Percentiles rank a stretch among this genome's conserved stretches.
phyloP scores from a whole-genome alignment of 2,888 invertebrate genomes.

The Dolichomitus sp. region DNA sequence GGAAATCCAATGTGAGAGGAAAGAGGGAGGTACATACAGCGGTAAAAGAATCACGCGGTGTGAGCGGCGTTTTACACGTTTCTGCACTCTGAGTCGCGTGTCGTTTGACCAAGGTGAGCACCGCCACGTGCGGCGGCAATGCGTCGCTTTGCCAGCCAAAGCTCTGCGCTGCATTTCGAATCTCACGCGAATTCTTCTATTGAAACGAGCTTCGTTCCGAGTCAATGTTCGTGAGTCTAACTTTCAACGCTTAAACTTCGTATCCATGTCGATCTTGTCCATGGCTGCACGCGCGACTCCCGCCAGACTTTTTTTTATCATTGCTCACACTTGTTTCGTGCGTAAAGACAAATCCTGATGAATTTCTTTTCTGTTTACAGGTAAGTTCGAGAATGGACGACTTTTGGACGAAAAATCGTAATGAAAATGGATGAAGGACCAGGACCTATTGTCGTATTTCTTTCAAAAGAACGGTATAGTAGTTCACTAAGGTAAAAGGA shows the following conservation, averaged over 20 bases:
- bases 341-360: slow-evolving; percentile 17
- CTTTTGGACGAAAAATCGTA: background rate
- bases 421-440: background rate
- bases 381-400: slow-evolving; percentile 52
- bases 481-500: background rate
- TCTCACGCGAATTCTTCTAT: slow-evolving; percentile 26
- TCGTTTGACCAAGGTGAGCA: slow-evolving; percentile 59
- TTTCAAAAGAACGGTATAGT: background rate
- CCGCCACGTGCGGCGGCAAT: slow-evolving; percentile 50
- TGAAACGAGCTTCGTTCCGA: background rate
- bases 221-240: slow-evolving; percentile 7
- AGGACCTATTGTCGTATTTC: background rate
- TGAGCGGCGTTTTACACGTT: slow-evolving; percentile 63
- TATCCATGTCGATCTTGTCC: slow-evolving; percentile 36
- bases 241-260: slow-evolving; percentile 9
- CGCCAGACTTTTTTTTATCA: background rate
- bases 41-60: slow-evolving; percentile 16
- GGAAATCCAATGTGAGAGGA: slow-evolving; percentile 13
- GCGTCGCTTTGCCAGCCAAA: slow-evolving; percentile 58
- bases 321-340: background rate
- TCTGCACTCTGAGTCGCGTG: slow-evolving; percentile 64
- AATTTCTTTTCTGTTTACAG: slow-evolving; percentile 45
- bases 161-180: slow-evolving; percentile 36
- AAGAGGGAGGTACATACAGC: background rate
- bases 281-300: background rate